Evolutionary conservation across 2,797 vertebrate species (phyloP).

Genomic region (Amazona ochrocephala): DNA sequence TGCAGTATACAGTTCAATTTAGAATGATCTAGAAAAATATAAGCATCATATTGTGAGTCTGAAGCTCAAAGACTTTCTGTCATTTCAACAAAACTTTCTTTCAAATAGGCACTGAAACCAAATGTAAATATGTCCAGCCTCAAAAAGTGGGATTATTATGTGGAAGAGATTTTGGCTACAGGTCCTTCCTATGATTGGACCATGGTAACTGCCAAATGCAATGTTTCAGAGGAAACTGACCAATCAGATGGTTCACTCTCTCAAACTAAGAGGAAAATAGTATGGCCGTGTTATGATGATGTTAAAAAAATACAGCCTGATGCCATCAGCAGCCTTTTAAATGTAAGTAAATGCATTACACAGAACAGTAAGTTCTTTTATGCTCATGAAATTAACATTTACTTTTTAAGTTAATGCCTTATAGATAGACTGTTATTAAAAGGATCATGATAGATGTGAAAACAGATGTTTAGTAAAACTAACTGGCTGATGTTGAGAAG

Average conservation of each 20-base stretch:
- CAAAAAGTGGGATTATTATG: slow-evolving; percentile 94
- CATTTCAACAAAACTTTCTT: slow-evolving; percentile 22
- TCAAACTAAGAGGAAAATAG: slow-evolving; percentile 88
- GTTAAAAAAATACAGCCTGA: slow-evolving; percentile 88
- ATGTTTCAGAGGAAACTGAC: slow-evolving; percentile 80
- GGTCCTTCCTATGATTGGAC: slow-evolving; percentile 95
- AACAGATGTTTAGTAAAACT: background rate
- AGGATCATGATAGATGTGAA: background rate
- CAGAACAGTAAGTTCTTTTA: background rate
- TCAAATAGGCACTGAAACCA: slow-evolving; percentile 88
- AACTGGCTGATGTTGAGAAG: background rate
- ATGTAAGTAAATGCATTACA: slow-evolving; percentile 77
- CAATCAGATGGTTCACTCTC: slow-evolving; percentile 63
- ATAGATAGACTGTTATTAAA: background rate
- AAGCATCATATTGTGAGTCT: background rate
- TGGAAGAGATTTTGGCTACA: slow-evolving; percentile 90
- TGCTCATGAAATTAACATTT: background rate
- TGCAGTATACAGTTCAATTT: background rate
- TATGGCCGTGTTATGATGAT: slow-evolving; percentile 96
- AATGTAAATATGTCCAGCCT: slow-evolving; percentile 88
- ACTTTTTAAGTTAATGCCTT: background rate
- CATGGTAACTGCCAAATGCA: slow-evolving; percentile 79
- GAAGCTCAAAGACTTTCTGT: background rate
- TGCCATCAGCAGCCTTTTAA: slow-evolving; percentile 91
- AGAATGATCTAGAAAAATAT: background rate